These are phyloP conservation scores for Drosophila triauraria DNA, from an alignment of 1,140 invertebrate species.

Conservation along the genomic window DNA sequence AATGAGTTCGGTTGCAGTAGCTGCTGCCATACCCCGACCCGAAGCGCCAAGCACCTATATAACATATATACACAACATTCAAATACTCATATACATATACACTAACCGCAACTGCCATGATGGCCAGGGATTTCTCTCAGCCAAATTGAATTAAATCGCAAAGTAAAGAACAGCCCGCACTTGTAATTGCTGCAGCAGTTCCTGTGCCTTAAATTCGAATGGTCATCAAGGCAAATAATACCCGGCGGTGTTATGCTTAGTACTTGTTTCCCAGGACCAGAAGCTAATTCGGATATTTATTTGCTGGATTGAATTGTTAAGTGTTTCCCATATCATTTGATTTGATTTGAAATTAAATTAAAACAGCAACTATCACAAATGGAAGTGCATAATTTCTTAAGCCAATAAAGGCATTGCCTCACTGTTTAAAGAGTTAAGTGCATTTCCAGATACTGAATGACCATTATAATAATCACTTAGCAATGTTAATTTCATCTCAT, in stretches of 20 bases:
- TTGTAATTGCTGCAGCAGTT: conserved; percentile 21
- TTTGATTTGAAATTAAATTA: conserved; percentile 8
- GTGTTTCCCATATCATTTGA: background rate
- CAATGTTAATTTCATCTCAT: background rate
- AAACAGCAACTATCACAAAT: background rate
- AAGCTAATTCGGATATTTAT: conserved; percentile 12
- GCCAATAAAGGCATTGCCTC: background rate
- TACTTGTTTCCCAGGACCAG: background rate
- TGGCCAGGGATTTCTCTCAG: conserved; percentile 11
- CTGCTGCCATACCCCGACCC: conserved; percentile 17
- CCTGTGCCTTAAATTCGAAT: conserved; percentile 22
- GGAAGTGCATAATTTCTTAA: background rate
- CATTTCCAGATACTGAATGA: background rate
- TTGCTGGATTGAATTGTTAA: conserved; percentile 2
- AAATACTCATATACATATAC: background rate
- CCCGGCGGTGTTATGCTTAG: conserved; percentile 13
- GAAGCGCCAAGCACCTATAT: background rate
- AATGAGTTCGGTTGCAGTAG: conserved; percentile 65
- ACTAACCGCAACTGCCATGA: conserved; percentile 35
- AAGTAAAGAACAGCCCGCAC: conserved; percentile 19
- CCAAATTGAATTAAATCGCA: conserved; percentile 39
- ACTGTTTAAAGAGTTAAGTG: conserved; percentile 4
- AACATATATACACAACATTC: background rate
- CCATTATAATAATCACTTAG: background rate
- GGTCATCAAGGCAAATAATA: conserved; percentile 3